A percentile compares a stretch with the other conserved stretches of the same genome.
phyloP scores from a whole-genome alignment of 2,113 vertebrate species.

The Stercorarius parasiticus region DNA sequence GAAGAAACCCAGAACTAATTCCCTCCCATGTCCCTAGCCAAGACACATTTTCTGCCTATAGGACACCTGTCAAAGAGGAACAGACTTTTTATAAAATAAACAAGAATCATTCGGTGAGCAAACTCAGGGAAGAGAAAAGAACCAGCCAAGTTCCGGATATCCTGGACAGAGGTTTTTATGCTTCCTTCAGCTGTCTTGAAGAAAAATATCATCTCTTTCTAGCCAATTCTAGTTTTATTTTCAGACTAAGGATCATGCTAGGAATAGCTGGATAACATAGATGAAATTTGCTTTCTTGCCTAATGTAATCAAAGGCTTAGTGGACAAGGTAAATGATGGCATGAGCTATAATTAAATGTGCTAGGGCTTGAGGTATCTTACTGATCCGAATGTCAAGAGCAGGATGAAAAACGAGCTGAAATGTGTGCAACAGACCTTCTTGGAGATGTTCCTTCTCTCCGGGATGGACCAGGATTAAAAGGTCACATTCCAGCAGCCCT shows the following conservation, averaged over 20 bases:
- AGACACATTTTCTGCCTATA: neutral
- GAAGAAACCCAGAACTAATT: constrained; percentile 56
- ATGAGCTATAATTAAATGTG: constrained; percentile 22
- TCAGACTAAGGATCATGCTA: neutral
- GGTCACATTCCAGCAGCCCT: neutral
- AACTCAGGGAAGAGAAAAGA: constrained; percentile 53
- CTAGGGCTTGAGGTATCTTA: neutral
- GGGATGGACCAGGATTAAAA: neutral
- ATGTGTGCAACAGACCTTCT: rapidly evolving
- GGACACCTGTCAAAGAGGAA: constrained; percentile 76
- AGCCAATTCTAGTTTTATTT: constrained; percentile 72
- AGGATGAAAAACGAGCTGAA: neutral
- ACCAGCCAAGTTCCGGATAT: constrained; percentile 76
- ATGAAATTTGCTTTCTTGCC: constrained; percentile 9
- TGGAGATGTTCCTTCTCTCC: neutral
- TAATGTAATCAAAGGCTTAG: constrained; percentile 55
- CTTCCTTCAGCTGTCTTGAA: constrained; percentile 75
- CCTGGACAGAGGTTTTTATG: constrained; percentile 65
- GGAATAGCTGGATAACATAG: constrained; percentile 27
- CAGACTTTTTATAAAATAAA: constrained; percentile 71
- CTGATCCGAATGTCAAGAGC: neutral
- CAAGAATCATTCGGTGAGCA: constrained; percentile 57
- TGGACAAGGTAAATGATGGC: constrained; percentile 14
- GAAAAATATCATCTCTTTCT: constrained; percentile 69
- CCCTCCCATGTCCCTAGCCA: neutral